Evolutionary conservation across 2,113 vertebrate species (phyloP), one percentile per base, ranked within the genome.

Genomic region (Xiphophorus maculatus): DNA sequence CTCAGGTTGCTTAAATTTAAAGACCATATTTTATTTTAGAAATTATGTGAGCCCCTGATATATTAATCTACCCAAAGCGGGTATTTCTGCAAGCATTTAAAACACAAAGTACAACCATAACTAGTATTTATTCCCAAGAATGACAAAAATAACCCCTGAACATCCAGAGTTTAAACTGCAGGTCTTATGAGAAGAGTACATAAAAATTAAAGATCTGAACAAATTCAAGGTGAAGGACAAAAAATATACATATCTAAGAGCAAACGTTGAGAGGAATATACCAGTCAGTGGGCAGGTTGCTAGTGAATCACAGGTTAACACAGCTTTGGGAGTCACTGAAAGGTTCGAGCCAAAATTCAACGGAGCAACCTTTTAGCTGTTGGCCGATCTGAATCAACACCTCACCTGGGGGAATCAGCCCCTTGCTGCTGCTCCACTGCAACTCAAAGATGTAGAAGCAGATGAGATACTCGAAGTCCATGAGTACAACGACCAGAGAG

Each of bases 381-480:
- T 5, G 51, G 51, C 25, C 51, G 9, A 17, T 10, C 30, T 29
- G 14, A n/a, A 30, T 62, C 0, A 28, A 40, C 0, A 54, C 25
- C 70, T 79, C 62, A 95, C 94, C 87, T 78, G 68, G 19, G 79
- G 96, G 94, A 91, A 99, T 88, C 66, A 99, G 95, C 70, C 96
- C 97, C 9, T 87, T 86, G 65, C 78, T 93, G 87, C 94, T 81
- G 83, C 91, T 90, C 97, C 97, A 99, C 91, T 97, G 92, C 84
- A 99, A 96, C 90, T 99, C 97, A 84, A 98, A 97, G 92, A 97
- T 97, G 93, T 99, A 99, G 94, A 97, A 99, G 93, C 98, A 99
- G 94, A 98, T 95, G 94, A 99, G 96, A 92, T 98, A 99, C 93
- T 99, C 98, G 94, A 99, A 93, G 90, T 99, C 98, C 96, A 97